Conservation (phyloP, 2,888 invertebrate genomes). For the Laothoe populi region DNA sequence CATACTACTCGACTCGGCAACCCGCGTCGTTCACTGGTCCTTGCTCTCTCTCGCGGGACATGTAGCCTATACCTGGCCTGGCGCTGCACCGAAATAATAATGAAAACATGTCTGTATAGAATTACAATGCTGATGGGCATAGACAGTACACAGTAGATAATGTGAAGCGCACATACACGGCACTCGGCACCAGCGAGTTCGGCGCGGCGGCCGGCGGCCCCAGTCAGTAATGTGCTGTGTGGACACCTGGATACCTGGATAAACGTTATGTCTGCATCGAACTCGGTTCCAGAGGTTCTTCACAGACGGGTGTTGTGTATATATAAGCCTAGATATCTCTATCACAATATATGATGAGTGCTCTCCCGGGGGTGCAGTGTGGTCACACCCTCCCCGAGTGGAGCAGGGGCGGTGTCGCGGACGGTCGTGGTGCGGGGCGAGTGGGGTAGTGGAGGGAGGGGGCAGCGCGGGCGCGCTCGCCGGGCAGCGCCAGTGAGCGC, state of each 20-base stretch:
- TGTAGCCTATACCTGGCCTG: neutral
- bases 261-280: neutral
- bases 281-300: too few species aligned
- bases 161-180: neutral
- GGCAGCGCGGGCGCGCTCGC: slow-evolving; percentile 42
- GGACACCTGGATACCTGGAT: neutral
- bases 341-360: neutral
- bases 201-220: neutral
- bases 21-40: neutral
- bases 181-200: neutral
- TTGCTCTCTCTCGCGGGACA: neutral
- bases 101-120: neutral
- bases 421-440: slow-evolving; percentile 28
- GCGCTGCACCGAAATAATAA: neutral
- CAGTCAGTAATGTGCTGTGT: neutral
- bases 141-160: neutral
- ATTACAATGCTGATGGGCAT: neutral
- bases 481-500: slow-evolving; percentile 34
- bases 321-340: neutral
- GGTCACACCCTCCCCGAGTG: slow-evolving; percentile 2
- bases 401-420: neutral
- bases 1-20: neutral
- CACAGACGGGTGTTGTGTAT: neutral
- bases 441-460: slow-evolving; percentile 36
- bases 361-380: neutral